Evolutionary conservation across 2,888 invertebrate genomes (phyloP), one percentile per base, ranked within the genome.

Genomic region (Ctena decussata): DNA sequence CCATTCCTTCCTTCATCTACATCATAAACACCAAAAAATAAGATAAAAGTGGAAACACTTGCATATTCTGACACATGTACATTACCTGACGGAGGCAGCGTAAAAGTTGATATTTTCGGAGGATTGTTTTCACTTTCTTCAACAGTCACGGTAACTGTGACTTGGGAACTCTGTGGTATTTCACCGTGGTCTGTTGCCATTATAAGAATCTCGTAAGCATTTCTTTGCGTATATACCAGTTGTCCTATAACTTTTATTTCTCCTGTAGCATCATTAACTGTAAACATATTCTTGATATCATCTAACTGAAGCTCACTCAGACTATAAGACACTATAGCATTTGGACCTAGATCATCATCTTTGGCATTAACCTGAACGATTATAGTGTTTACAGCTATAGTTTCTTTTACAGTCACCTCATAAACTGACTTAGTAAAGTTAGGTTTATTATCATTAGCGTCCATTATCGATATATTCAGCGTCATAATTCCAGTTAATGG

Each of bases 51-150:
- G 2, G 91, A 92, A 3, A 90, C 82, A 76, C 86, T 87, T 0
- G 91, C 91, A 65, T 89, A 89, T 77, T 94, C 94, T 0, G 93
- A 90, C 12, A 93, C 84, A 72, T 87, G 79, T 15, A 92, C 93
- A 21, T 83, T 85, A 57, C 82, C 85, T 0, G 86, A 79, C n/a
- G 60, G 74, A 0, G 92, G 91, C 46, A 94, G 84, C 32, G 93
- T 86, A 77, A 91, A 92, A 8, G 93, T 84, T 32, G 90, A 91
- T 11, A 93, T 91, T 8, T 98, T 97, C 0, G 99, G 99, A 12
- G 99, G 98, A 95, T 99, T 98, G 95, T 99, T 99, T 96, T 99
- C 99, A 96, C 98, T 98, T 84, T 96, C 96, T 94, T 98, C 98
- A 15, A 99, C 97, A 0, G 90, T 91, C 5, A 94, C 89, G 77